Evolutionary conservation across 1,140 invertebrate genomes (phyloP), one percentile per base, ranked within the genome.

Genomic region (Pogonomyrmex californicus): DNA sequence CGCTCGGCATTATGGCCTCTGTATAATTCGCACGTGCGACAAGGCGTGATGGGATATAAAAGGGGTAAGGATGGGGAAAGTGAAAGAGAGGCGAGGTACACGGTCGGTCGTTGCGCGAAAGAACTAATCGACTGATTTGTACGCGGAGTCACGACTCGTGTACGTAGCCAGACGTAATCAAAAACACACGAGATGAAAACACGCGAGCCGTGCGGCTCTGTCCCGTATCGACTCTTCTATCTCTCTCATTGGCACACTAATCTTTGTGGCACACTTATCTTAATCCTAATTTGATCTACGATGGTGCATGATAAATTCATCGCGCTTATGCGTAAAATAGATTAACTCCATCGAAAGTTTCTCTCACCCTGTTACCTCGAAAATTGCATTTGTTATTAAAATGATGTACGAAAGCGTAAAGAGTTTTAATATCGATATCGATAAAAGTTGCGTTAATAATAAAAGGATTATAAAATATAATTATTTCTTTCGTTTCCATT

Each of bases 81-180:
- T 33, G 58, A 66, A 60, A 76, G 54, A 82, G 23, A 23, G 23
- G 23, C 23, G 23, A 23, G 90, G 86, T 89, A 88, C 85, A 65
- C 86, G 81, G 79, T 88, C 78, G 79, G 41, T 66, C 68, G 86
- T 56, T 77, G 86, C 17, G 71, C 78, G 89, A 91, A 93, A 89
- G 91, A 87, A 93, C 92, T 91, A 92, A 87, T 76, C 76, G 85
- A 70, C 89, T 93, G 93, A 92, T 92, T 93, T 93, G 93, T 93
- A 90, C 91, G 82, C 88, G 86, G 87, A 88, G 92, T 91, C 93
- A 93, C 90, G 89, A 91, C 56, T 87, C 86, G 81, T 76, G 90
- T 86, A 86, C 82, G 91, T 86, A 85, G 86, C 47, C 89, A 91
- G 88, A 87, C 88, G 85, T 88, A 92, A 92, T 91, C 89, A 81